Evolutionary conservation across 2,888 invertebrate species (phyloP).

Genomic region (Caenorhabditis sp.): DNA sequence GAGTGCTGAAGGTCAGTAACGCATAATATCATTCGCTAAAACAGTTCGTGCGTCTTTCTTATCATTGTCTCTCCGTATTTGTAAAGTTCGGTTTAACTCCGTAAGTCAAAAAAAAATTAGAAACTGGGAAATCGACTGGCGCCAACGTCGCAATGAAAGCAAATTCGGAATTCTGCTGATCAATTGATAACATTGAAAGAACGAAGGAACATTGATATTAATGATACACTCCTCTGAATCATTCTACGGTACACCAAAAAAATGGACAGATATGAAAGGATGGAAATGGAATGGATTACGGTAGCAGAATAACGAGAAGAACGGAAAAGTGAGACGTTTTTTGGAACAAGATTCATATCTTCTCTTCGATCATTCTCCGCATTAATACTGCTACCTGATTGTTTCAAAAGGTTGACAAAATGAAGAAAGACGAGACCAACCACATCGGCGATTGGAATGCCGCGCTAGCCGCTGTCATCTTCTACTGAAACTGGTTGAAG

Average conservation of each 20-base stretch:
- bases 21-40: constrained; percentile 48
- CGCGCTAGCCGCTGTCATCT: constrained; percentile 23
- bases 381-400: constrained; percentile 35
- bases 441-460: constrained; percentile 45
- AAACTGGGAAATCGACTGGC: not conserved
- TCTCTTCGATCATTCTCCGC: constrained; percentile 20
- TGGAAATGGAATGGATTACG: constrained; percentile 23
- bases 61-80: constrained; percentile 18
- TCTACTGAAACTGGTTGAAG: constrained; percentile 51
- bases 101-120: constrained; percentile 6
- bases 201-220: not conserved
- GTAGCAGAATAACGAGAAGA: constrained; percentile 23
- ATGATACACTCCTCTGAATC: constrained; percentile 1
- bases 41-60: constrained; percentile 32
- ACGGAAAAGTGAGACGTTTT: constrained; percentile 32
- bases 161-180: constrained; percentile 22
- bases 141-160: too few relatives aligned
- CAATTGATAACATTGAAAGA: not conserved
- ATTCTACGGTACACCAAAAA: not conserved
- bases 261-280: constrained; percentile 29
- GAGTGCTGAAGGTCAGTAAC: constrained; percentile 47
- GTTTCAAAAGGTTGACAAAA: constrained; percentile 48
- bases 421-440: constrained; percentile 27
- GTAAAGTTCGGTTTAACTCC: constrained; percentile 25
- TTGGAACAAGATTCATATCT: constrained; percentile 14